These are phyloP conservation scores for Nothocercus julius DNA, from an alignment of 2,113 vertebrate genomes.

Conservation along the genomic window DNA sequence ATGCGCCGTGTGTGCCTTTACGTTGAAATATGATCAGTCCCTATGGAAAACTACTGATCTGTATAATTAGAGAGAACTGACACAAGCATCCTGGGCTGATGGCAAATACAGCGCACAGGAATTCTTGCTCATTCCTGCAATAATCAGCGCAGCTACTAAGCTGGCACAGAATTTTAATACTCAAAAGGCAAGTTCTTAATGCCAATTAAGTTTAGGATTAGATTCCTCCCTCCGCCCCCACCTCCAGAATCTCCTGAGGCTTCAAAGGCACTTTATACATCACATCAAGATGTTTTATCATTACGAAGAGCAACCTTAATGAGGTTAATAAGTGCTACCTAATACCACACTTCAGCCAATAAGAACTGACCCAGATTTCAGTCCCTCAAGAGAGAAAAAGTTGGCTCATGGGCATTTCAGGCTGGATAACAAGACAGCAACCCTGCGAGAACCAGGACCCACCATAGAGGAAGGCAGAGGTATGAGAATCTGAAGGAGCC, in stretches of 20 bases:
- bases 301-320: constrained; percentile 13
- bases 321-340: background rate
- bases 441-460: background rate
- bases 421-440: background rate
- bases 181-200: background rate
- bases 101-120: background rate
- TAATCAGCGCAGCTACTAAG: background rate
- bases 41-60: background rate
- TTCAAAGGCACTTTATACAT: constrained; percentile 58
- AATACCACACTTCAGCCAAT: constrained; percentile 19
- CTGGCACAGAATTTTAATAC: background rate
- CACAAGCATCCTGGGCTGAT: fast-evolving
- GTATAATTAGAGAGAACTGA: background rate
- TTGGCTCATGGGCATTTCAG: background rate
- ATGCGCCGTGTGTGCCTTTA: background rate
- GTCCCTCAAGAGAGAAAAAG: background rate
- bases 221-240: background rate
- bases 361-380: constrained; percentile 27
- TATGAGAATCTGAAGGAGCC: background rate
- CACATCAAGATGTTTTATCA: background rate
- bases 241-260: background rate
- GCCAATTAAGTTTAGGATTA: constrained; percentile 13
- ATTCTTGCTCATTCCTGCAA: background rate
- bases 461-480: background rate
- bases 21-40: background rate